phyloP scores from a whole-genome alignment of 1,140 invertebrate species.

The Drosophila nebulosa region DNA sequence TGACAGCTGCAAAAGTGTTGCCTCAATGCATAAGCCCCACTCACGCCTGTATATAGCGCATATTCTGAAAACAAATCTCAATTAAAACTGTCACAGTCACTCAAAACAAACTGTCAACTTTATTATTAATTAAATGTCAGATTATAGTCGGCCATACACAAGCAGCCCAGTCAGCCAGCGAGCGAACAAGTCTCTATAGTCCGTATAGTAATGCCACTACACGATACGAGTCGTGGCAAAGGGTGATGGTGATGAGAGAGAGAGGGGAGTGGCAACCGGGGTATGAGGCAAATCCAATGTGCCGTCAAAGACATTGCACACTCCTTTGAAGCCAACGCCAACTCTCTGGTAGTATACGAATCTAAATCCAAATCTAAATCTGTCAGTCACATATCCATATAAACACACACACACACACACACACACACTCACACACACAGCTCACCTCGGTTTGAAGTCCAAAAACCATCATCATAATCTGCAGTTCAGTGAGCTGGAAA shows the following conservation, averaged over 20 bases:
- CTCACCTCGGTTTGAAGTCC: background rate
- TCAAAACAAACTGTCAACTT: slow-evolving; percentile 79
- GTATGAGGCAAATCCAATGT: slow-evolving; percentile 36
- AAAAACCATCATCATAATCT: slow-evolving; percentile 15
- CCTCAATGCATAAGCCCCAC: slow-evolving; percentile 27
- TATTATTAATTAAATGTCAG: slow-evolving; percentile 80
- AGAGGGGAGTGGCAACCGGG: background rate
- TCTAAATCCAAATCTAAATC: slow-evolving; percentile 53
- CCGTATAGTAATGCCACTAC: slow-evolving; percentile 1
- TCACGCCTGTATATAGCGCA: slow-evolving; percentile 29
- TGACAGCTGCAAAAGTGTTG: background rate
- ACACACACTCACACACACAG: slow-evolving; percentile 15
- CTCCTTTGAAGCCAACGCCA: slow-evolving; percentile 61
- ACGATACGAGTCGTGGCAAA: background rate
- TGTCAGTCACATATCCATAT: slow-evolving; percentile 43
- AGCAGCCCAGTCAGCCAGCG: background rate
- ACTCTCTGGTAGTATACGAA: slow-evolving; percentile 15
- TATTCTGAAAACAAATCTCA: slow-evolving; percentile 67
- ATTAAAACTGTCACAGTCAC: slow-evolving; percentile 79
- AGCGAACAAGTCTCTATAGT: background rate
- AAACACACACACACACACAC: slow-evolving; percentile 33
- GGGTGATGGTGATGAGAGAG: background rate
- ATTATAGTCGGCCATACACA: slow-evolving; percentile 67
- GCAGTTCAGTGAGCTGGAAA: slow-evolving; percentile 66
- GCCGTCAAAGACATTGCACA: slow-evolving; percentile 61